These are phyloP conservation scores for Forbesichthys agassizii DNA, from an alignment of 2,113 vertebrate genomes.

Conservation along the genomic window DNA sequence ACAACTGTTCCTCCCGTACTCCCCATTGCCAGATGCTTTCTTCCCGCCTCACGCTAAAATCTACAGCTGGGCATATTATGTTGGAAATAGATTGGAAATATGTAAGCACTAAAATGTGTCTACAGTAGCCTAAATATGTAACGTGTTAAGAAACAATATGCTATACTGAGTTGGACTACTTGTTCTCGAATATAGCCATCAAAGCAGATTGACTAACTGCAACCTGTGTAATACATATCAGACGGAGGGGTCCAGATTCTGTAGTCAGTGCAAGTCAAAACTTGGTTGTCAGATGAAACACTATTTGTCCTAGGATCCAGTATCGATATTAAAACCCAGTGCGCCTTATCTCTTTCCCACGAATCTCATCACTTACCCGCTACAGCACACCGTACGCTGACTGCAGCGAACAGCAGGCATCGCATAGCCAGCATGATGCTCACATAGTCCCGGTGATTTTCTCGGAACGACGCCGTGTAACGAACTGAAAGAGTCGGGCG, in stretches of 20 bases:
- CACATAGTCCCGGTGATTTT: slow-evolving; percentile 76
- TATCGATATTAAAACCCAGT: neutral
- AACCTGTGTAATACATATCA: neutral
- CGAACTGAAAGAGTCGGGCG: slow-evolving; percentile 29
- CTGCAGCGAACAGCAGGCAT: slow-evolving; percentile 80
- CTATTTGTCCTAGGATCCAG: neutral
- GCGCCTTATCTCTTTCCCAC: neutral
- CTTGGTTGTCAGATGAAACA: too few relatives aligned
- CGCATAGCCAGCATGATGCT: slow-evolving; percentile 80
- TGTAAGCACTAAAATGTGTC: too few relatives aligned
- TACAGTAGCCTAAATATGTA: neutral
- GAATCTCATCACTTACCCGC: slow-evolving; percentile 72
- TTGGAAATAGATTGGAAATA: neutral
- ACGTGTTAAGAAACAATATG: too few relatives aligned
- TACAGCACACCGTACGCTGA: slow-evolving; percentile 67
- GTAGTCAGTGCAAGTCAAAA: too few relatives aligned
- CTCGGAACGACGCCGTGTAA: slow-evolving; percentile 53
- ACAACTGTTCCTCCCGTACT: slow-evolving; percentile 50
- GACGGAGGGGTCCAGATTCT: too few relatives aligned
- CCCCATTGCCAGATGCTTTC: slow-evolving; percentile 32
- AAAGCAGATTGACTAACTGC: too few relatives aligned
- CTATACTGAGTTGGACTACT: too few relatives aligned
- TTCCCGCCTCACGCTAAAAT: slow-evolving; percentile 23
- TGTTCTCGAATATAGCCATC: too few relatives aligned
- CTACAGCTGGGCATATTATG: slow-evolving; percentile 34